These are phyloP conservation scores for Xerus inauris DNA, from an alignment of 2,113 vertebrate species.

Conservation along the genomic window DNA sequence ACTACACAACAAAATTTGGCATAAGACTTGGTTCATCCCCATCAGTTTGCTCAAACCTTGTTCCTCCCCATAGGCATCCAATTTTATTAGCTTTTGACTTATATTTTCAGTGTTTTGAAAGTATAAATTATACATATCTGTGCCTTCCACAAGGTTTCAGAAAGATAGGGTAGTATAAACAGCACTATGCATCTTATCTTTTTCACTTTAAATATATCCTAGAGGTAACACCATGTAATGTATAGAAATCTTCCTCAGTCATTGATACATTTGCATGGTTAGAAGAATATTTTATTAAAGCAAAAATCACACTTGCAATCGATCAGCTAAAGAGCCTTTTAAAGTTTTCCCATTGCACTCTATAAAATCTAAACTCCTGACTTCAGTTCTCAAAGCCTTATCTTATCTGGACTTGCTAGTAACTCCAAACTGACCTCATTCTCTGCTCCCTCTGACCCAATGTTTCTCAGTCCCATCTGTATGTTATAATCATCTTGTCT, in stretches of 20 bases:
- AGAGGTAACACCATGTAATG: background rate
- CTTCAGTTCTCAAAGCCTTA: background rate
- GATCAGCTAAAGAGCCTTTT: background rate
- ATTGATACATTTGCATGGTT: background rate
- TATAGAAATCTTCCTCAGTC: background rate
- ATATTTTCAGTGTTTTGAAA: background rate
- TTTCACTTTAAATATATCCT: conserved; percentile 21
- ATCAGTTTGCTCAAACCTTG: background rate
- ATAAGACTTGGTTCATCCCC: background rate
- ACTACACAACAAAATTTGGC: background rate
- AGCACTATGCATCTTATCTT: background rate
- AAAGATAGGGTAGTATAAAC: background rate
- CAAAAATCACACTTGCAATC: background rate
- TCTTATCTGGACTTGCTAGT: background rate
- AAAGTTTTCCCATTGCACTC: background rate
- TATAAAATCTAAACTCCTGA: background rate
- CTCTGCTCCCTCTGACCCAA: background rate
- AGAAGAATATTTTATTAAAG: background rate
- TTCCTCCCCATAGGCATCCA: background rate
- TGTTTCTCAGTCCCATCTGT: background rate
- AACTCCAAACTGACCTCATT: background rate
- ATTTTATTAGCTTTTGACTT: background rate
- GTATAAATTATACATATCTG: background rate
- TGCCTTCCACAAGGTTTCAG: background rate
- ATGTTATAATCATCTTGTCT: background rate